Percentiles rank a stretch among this genome's conserved stretches.
phyloP scores from a whole-genome alignment of 2,888 invertebrate genomes.

The Clanis bilineata region DNA sequence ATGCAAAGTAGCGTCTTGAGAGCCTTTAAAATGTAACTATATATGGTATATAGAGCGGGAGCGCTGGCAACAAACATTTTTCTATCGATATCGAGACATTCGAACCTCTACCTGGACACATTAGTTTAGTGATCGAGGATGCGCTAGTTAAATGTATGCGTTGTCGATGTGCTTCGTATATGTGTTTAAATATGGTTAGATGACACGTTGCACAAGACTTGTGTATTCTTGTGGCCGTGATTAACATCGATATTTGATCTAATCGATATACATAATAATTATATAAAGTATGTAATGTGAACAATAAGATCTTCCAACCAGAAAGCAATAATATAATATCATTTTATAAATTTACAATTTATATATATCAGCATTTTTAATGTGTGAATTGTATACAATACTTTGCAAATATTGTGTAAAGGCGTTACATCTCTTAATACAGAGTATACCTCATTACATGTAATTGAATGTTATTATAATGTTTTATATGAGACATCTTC shows the following conservation, averaged over 20 bases:
- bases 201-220: background rate
- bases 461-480: slow-evolving; percentile 4
- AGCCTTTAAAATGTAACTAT: slow-evolving; percentile 66
- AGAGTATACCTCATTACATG: slow-evolving; percentile 19
- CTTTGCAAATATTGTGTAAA: slow-evolving; percentile 29
- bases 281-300: slow-evolving; percentile 11
- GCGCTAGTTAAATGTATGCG: slow-evolving; percentile 22
- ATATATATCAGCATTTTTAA: slow-evolving; percentile 37
- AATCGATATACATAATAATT: slow-evolving; percentile 7
- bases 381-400: slow-evolving; percentile 28
- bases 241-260: slow-evolving; percentile 2
- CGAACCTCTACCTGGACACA: background rate
- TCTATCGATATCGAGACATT: background rate
- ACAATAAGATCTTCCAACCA: slow-evolving; percentile 54
- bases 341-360: slow-evolving; percentile 49
- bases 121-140: slow-evolving; percentile 17
- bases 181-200: slow-evolving; percentile 15
- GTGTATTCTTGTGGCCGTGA: background rate
- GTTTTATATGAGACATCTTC: background rate
- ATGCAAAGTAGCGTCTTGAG: slow-evolving; percentile 72
- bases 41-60: slow-evolving; percentile 50
- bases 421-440: slow-evolving; percentile 26
- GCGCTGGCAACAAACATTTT: slow-evolving; percentile 57
- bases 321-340: slow-evolving; percentile 72
- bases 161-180: slow-evolving; percentile 16